Percentiles rank a stretch among this genome's conserved stretches.
phyloP scores from a whole-genome alignment of 2,888 invertebrate species.

The Trichacis sp. region DNA sequence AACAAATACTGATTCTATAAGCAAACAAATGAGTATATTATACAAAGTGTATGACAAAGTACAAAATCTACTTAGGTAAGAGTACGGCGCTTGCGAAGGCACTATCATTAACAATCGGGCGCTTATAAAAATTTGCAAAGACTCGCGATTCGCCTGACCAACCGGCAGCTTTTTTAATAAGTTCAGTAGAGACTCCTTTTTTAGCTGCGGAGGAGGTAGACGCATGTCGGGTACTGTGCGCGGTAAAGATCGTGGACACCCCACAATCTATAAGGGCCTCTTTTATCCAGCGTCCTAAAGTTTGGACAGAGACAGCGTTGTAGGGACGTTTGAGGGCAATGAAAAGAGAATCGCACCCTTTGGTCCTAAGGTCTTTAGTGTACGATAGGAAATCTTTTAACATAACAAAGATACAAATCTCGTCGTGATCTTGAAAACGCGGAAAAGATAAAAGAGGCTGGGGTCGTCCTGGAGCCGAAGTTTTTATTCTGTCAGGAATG shows the following conservation, averaged over 20 bases:
- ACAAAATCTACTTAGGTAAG: no score
- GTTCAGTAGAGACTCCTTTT: constrained; percentile 6
- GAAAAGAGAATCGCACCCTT: background rate
- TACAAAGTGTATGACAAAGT: no score
- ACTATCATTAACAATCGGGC: no score
- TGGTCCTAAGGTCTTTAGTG: background rate
- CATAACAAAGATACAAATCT: constrained; percentile 14
- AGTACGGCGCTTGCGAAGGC: no score
- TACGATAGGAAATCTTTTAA: no score
- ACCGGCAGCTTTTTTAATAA: no score
- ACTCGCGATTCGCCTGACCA: no score
- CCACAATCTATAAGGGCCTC: background rate
- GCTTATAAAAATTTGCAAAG: no score
- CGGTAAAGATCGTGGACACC: background rate
- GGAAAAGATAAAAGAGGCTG: constrained; percentile 19
- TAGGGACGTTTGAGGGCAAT: no score
- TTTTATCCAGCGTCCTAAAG: background rate
- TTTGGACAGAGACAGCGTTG: background rate
- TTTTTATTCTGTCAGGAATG: constrained; percentile 6
- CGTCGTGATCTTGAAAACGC: background rate
- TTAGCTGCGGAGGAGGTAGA: constrained; percentile 2
- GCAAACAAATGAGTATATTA: no score
- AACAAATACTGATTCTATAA: no score
- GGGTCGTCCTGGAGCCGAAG: background rate
- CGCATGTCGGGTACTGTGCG: constrained; percentile 1